Evolutionary conservation across 2,888 invertebrate genomes (phyloP).

Genomic region (Pollenia labialis): DNA sequence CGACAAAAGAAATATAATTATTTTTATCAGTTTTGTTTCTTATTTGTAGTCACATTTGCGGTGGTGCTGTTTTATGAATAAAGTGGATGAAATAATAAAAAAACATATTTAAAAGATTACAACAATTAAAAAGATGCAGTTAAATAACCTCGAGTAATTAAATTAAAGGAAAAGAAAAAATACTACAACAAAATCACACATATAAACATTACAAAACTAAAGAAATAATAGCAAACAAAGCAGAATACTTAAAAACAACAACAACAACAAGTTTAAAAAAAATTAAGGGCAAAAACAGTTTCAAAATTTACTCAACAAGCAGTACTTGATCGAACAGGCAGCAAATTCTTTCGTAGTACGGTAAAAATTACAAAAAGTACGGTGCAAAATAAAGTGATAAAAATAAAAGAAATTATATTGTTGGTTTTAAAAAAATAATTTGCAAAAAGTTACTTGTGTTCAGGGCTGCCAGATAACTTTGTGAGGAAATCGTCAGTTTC

Average conservation of each 20-base stretch:
- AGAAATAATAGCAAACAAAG: constrained; percentile 55
- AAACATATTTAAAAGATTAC: constrained; percentile 1
- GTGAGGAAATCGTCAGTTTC: no score
- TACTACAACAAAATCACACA: neutral
- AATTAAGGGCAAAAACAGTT: constrained; percentile 55
- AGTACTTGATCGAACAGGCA: constrained; percentile 46
- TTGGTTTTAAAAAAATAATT: neutral
- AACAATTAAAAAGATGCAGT: constrained; percentile 4
- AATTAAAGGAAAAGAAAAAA: constrained; percentile 33
- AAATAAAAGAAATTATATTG: constrained; percentile 20
- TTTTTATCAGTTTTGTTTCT: constrained; percentile 23
- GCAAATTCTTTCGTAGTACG: constrained; percentile 30
- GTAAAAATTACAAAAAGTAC: constrained; percentile 10
- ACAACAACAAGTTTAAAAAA: constrained; percentile 18
- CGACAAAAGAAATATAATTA: neutral
- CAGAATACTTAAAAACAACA: constrained; percentile 13
- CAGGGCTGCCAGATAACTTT: no score
- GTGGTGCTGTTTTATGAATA: neutral
- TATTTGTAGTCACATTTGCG: no score
- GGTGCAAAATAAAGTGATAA: constrained; percentile 24
- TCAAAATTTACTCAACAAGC: constrained; percentile 40
- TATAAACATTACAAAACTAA: constrained; percentile 33
- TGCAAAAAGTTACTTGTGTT: constrained; percentile 36
- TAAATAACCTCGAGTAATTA: constrained; percentile 33
- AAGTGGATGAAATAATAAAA: constrained; percentile 14